phyloP scores from a whole-genome alignment of 2,113 vertebrate species.

The Coregonus clupeaformis region DNA sequence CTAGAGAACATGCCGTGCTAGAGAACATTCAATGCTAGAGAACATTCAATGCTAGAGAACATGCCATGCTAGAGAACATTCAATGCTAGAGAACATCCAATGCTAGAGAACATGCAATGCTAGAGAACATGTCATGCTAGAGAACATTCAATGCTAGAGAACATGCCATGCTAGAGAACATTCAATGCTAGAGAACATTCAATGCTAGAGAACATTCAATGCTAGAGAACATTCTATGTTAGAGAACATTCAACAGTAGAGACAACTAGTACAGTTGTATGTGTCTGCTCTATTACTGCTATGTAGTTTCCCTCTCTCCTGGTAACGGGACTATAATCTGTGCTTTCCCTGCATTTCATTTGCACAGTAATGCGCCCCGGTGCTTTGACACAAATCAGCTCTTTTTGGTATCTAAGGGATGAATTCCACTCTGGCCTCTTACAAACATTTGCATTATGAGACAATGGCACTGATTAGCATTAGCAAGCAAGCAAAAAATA shows the following conservation, averaged over 20 bases:
- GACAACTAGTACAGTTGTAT: slow-evolving; percentile 31
- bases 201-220: too few species aligned
- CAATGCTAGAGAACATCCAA: too few species aligned
- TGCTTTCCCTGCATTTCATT: slow-evolving; percentile 36
- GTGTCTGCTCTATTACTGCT: slow-evolving; percentile 7
- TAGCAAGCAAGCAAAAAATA: slow-evolving; percentile 8
- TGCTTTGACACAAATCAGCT: slow-evolving; percentile 36
- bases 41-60: too few species aligned
- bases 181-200: too few species aligned
- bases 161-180: too few species aligned
- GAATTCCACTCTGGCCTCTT: slow-evolving; percentile 29
- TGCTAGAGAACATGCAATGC: too few species aligned
- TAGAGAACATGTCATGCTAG: too few species aligned
- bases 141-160: too few species aligned
- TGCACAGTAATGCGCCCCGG: slow-evolving; percentile 31
- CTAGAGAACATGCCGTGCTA: too few species aligned
- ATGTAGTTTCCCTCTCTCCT: slow-evolving; percentile 17
- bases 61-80: too few species aligned
- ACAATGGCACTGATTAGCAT: slow-evolving; percentile 49
- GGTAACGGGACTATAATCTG: slow-evolving; percentile 38
- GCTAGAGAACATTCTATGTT: too few species aligned
- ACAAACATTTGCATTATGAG: slow-evolving; percentile 44
- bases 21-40: too few species aligned
- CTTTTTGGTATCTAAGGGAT: slow-evolving; percentile 18
- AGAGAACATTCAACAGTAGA: neutral